Evolutionary conservation across 2,113 vertebrate species (phyloP), one percentile per base, ranked within the genome.

Genomic region (Heliornis fulica): DNA sequence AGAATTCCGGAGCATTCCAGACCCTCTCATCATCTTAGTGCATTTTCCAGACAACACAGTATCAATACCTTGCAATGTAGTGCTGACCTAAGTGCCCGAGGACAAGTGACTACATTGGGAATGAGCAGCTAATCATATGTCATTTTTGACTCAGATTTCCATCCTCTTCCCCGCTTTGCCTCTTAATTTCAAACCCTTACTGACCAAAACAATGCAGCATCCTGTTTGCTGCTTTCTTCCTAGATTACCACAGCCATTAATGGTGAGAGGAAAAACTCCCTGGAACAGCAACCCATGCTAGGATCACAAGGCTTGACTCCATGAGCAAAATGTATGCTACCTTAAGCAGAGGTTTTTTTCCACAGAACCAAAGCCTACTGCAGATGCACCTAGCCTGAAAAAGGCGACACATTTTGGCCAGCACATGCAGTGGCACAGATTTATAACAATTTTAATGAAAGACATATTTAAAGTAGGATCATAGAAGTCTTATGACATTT

Each of bases 391-490:
- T 94, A 90, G 97, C 95, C 59, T 95, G 93, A 94, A 94, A 81
- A 96, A 93, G 70, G 78, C 80, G 65, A 94, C 71, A 70, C 60
- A 91, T 92, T 97, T 93, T 94, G 84, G 96, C 87, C 83, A 87
- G 87, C 65, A 88, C 50, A 69, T 79, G 83, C 94, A 92, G 29
- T 46, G 53, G 78, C 80, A 57, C 46, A 92, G 93, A 97, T 98
- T 97, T 97, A 93, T 59, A 89, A 90, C 40, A 95, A 94, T 69
- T 78, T 69, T 96, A 95, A 96, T 71, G 91, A 94, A 96, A 96
- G 93, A 81, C 96, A 96, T 97, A 96, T 97, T 97, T 94, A 84
- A 97, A 97, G 75, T 65, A 59, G 77, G 83, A 92, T 93, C 91
- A 64, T 75, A 94, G 87, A 89, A 95, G 90, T 93, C 96, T 95